Evolutionary conservation across 2,113 vertebrate genomes (phyloP).

Genomic region (Ailurus styani): DNA sequence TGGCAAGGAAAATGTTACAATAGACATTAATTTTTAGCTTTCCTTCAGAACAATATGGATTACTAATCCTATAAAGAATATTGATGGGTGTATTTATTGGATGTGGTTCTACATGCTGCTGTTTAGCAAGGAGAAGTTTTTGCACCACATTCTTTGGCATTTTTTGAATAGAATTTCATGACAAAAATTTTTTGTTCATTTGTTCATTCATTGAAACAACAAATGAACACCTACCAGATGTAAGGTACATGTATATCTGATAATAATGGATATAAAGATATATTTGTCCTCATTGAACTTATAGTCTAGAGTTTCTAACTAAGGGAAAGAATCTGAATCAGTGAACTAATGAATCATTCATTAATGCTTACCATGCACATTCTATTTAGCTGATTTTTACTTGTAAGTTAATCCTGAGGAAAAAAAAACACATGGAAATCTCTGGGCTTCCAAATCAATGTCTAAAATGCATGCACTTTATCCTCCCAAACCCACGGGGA

Average conservation of each 20-base stretch:
- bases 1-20: background rate
- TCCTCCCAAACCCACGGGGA: background rate
- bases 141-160: fast-evolving
- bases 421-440: background rate
- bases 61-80: background rate
- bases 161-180: background rate
- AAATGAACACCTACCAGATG: background rate
- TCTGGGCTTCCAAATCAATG: background rate
- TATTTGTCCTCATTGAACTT: background rate
- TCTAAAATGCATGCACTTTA: background rate
- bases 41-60: background rate
- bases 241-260: background rate
- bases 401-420: background rate
- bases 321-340: background rate
- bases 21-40: background rate
- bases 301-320: background rate
- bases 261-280: background rate
- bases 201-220: background rate
- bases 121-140: fast-evolving
- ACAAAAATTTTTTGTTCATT: background rate
- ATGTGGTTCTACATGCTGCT: background rate
- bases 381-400: background rate
- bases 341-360: background rate
- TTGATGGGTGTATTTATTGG: background rate
- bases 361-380: background rate